Evolutionary conservation across 2,888 invertebrate genomes (phyloP).

Genomic region (Cryptus armator): DNA sequence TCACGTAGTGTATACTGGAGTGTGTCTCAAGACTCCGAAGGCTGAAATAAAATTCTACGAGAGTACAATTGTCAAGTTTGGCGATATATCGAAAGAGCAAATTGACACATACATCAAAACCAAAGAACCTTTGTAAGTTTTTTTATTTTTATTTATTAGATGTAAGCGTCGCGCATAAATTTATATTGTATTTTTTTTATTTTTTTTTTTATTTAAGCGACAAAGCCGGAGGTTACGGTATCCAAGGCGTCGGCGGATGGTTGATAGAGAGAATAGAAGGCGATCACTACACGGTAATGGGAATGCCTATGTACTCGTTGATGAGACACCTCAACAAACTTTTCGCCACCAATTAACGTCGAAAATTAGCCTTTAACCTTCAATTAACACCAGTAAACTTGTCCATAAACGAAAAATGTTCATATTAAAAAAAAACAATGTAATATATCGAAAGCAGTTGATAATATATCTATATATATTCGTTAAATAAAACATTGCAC

Average conservation of each 20-base stretch:
- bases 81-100: slow-evolving; percentile 90
- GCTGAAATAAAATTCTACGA: slow-evolving; percentile 91
- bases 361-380: neutral
- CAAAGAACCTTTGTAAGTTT: slow-evolving; percentile 93
- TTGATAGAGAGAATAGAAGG: slow-evolving; percentile 93
- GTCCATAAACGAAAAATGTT: neutral
- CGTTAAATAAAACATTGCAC: no score
- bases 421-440: neutral
- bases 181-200: slow-evolving; percentile 15
- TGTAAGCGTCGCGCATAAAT: neutral
- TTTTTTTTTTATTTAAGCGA: slow-evolving; percentile 86
- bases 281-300: slow-evolving; percentile 96
- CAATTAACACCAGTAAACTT: neutral
- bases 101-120: slow-evolving; percentile 94
- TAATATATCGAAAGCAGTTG: neutral
- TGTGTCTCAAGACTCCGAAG: slow-evolving; percentile 90
- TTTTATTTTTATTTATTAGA: neutral
- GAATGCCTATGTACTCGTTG: slow-evolving; percentile 90
- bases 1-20: slow-evolving; percentile 96
- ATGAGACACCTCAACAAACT: slow-evolving; percentile 79
- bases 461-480: neutral
- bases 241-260: slow-evolving; percentile 94
- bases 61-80: slow-evolving; percentile 93
- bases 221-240: slow-evolving; percentile 97
- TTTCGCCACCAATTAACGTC: slow-evolving; percentile 59